Conservation (phyloP, 37 sponge, comb jelly and placozoan genomes). For the Halisarca cf. caerulea region DNA sequence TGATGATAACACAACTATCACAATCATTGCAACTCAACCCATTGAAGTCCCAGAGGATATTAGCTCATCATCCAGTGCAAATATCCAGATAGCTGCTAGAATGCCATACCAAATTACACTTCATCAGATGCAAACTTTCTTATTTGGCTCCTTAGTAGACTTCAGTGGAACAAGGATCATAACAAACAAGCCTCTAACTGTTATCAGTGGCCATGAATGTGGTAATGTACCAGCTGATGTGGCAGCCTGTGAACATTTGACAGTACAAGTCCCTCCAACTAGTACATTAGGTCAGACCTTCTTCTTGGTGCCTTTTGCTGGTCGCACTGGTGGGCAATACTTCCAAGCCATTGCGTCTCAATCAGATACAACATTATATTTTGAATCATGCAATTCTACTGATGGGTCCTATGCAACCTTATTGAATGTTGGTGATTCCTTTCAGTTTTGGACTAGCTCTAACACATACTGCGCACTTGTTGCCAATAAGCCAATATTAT, state of each 20-base stretch:
- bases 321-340: too few relatives aligned
- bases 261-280: slow-evolving; percentile 58
- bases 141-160: slow-evolving; percentile 1
- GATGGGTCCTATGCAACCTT: too few relatives aligned
- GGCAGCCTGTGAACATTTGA: slow-evolving; percentile 45
- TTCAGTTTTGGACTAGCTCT: too few relatives aligned
- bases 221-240: slow-evolving; percentile 16
- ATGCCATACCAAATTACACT: not conserved
- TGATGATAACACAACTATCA: too few relatives aligned
- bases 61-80: not conserved
- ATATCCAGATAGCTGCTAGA: not conserved
- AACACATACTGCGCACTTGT: too few relatives aligned
- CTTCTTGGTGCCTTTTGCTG: slow-evolving; percentile 30
- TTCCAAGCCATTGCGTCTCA: too few relatives aligned
- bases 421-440: too few relatives aligned
- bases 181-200: slow-evolving; percentile 43
- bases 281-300: slow-evolving; percentile 54
- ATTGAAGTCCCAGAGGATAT: too few relatives aligned
- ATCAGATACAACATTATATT: too few relatives aligned
- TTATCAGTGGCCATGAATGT: slow-evolving; percentile 38
- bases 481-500: too few relatives aligned
- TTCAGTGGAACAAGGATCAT: slow-evolving; percentile 29
- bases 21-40: too few relatives aligned
- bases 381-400: too few relatives aligned
- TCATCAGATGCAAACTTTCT: not conserved